Conservation (phyloP, 2,888 invertebrate species). For the Lagria hirta region DNA sequence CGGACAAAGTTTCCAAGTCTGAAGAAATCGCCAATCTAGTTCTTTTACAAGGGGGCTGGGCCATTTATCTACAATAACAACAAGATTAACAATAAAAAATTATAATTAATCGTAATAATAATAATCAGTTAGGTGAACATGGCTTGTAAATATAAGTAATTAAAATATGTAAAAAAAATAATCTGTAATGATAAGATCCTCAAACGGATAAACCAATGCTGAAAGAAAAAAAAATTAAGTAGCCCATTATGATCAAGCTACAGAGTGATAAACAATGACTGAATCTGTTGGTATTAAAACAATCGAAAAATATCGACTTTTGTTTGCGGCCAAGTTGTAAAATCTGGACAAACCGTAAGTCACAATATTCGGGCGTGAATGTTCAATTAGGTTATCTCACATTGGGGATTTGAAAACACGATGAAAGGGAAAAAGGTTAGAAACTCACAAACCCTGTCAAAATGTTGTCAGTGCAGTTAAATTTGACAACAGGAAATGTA, state of each 20-base stretch:
- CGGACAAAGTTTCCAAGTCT: conserved; percentile 11
- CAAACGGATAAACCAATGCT: conserved; percentile 8
- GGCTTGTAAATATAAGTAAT: conserved; percentile 4
- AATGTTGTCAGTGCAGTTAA: conserved; percentile 7
- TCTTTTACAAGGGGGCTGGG: conserved; percentile 13
- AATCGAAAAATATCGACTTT: conserved; percentile 7
- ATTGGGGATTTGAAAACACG: conserved; percentile 7
- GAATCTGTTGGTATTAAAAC: conserved; percentile 9
- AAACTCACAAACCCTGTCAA: conserved; percentile 8
- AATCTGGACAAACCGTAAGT: conserved; percentile 8
- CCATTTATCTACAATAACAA: conserved; percentile 10
- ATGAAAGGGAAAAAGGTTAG: conserved; percentile 6
- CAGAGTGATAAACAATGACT: conserved; percentile 6
- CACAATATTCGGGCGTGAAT: conserved; percentile 6
- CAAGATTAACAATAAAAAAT: conserved; percentile 6
- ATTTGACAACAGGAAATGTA: conserved; percentile 8
- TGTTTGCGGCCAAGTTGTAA: conserved; percentile 5
- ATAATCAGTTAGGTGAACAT: conserved; percentile 8
- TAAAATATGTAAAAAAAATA: conserved; percentile 9
- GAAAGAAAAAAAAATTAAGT: conserved; percentile 6
- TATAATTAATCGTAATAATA: conserved; percentile 8
- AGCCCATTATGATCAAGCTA: conserved; percentile 7
- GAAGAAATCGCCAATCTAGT: conserved; percentile 13
- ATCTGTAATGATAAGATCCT: conserved; percentile 4
- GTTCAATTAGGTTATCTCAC: conserved; percentile 6